Evolutionary conservation across 2,888 invertebrate genomes (phyloP).

Genomic region (Acleris cristana): DNA sequence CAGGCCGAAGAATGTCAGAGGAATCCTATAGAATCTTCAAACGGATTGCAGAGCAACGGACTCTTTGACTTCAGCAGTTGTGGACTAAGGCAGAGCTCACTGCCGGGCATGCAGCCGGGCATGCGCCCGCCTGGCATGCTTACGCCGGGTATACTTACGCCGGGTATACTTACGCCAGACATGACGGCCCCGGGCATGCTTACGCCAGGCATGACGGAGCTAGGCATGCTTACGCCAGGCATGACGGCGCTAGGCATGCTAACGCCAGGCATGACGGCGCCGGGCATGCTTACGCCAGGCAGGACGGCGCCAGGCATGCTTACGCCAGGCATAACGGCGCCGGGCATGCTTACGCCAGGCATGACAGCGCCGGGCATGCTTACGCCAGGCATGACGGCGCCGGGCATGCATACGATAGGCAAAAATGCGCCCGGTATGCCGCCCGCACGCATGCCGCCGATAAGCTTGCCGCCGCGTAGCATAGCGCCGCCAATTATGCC

Average conservation of each 20-base stretch:
- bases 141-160: too few species aligned
- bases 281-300: constrained; percentile 42
- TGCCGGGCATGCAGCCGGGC: constrained; percentile 43
- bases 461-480: too few species aligned
- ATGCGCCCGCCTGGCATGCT: constrained; percentile 35
- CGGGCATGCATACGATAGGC: too few species aligned
- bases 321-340: background rate
- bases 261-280: constrained; percentile 26
- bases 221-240: constrained; percentile 39
- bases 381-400: constrained; percentile 33
- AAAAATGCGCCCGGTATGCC: too few species aligned
- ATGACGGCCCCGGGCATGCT: too few species aligned
- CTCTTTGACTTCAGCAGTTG: constrained; percentile 52
- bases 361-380: constrained; percentile 37
- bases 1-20: constrained; percentile 40
- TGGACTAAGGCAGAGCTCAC: constrained; percentile 45
- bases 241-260: constrained; percentile 37
- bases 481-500: background rate
- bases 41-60: constrained; percentile 48
- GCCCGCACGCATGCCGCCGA: too few species aligned
- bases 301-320: too few species aligned
- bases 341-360: constrained; percentile 39
- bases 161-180: constrained; percentile 31
- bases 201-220: background rate
- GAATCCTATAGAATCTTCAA: constrained; percentile 44